Base-by-base conservation (phyloP, 2,888 invertebrate genomes). In the Pardosa pseudoannulata region DNA sequence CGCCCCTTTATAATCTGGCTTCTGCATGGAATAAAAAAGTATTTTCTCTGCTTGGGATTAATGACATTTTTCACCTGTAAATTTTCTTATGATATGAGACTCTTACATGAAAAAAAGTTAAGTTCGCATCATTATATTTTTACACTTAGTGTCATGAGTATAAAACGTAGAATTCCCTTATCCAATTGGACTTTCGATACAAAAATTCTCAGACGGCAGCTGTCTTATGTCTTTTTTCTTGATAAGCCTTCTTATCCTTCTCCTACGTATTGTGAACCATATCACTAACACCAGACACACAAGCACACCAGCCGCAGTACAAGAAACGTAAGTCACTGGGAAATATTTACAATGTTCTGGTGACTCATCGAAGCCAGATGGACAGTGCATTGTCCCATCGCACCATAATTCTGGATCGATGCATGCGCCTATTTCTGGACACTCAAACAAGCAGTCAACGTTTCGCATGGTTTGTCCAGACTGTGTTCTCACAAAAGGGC, bases 391-490 rank as follows among this genome's bases (percentile, higher is more conserved):
- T 64, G 94, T 93, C 0, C 96, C 95, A 91, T 96, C 96, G 91
- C 96, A 96, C 96, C 96, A 96, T 2, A 96, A 91, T 0, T 94
- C 94, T 0, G 95, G 93, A 88, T 95, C 95, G 90, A 96, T 96
- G 91, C 96, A 96, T 0, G 96, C 96, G 88, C 95, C 95, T 72
- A 96, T 92, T 91, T 96, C 96, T 0, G 96, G 96, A 90, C 96
- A 96, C 67, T 95, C 94, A 91, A 94, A 94, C 88, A 94, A 93
- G 90, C 96, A 96, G 90, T 96, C 95, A 16, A 88, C 81, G 88
- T 88, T 89, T 87, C 90, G 56, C 72, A 88, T 64, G 87, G 88
- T 87, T 88, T 90, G 79, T 71, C 89, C 89, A 16, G 89, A 88
- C 23, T 89, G 89, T n/a, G 89, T 89, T 36, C 89, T 79, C 11